Percentiles rank a stretch among this genome's conserved stretches.
These are phyloP conservation scores for Mesochorus sp. DNA, from an alignment of 2,888 invertebrate genomes.

Conservation along the genomic window DNA sequence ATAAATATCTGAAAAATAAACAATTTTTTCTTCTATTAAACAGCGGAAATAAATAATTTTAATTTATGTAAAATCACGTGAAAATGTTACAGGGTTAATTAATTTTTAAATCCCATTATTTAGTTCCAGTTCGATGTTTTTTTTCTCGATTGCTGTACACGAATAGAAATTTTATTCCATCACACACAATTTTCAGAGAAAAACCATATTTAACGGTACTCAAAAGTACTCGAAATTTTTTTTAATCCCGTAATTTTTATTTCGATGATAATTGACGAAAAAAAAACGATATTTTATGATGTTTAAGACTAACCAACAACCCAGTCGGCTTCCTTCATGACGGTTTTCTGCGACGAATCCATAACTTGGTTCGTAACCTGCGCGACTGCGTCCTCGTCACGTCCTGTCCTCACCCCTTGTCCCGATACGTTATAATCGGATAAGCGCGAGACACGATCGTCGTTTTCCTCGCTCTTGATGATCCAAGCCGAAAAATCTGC, in stretches of 20 bases:
- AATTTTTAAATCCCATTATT: no score
- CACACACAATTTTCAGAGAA: no score
- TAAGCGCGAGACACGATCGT: constrained; percentile 73
- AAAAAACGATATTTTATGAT: not conserved
- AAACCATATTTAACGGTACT: no score
- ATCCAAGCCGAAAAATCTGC: constrained; percentile 78
- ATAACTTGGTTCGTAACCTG: constrained; percentile 67
- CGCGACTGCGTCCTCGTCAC: constrained; percentile 77
- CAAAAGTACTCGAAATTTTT: no score
- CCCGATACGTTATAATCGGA: constrained; percentile 72
- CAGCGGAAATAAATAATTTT: no score
- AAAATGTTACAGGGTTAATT: no score
- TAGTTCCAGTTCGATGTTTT: no score
- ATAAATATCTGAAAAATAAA: constrained; percentile 85
- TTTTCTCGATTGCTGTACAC: not conserved
- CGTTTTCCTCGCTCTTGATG: constrained; percentile 74
- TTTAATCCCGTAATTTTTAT: no score
- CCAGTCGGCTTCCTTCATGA: constrained; percentile 79
- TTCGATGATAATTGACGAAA: no score
- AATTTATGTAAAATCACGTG: no score
- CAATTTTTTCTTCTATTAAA: not conserved
- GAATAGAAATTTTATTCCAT: no score
- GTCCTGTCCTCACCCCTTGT: constrained; percentile 75
- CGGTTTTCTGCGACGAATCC: constrained; percentile 73
- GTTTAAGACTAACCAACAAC: constrained; percentile 77